phyloP scores from a whole-genome alignment of 2,888 invertebrate genomes.

The Ectropis crepuscularia region DNA sequence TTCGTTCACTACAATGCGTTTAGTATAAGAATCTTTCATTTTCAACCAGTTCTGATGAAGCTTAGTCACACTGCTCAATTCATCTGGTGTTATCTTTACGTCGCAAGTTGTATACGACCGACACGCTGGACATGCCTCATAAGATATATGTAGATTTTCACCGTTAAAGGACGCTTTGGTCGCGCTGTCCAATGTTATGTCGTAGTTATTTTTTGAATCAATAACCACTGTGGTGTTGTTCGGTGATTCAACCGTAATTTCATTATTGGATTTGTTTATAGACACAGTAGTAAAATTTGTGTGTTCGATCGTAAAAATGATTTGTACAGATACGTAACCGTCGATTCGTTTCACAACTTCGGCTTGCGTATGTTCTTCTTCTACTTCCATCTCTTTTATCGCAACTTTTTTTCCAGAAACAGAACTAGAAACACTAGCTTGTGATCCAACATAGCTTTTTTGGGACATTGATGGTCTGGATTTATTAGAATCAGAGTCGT shows the following conservation, averaged over 20 bases:
- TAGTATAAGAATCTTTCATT: slow-evolving; percentile 71
- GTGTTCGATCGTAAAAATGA: slow-evolving; percentile 75
- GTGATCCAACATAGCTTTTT: slow-evolving; percentile 51
- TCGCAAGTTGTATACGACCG: slow-evolving; percentile 61
- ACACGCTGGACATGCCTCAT: slow-evolving; percentile 66
- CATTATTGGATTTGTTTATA: slow-evolving; percentile 65
- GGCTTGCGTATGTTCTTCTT: slow-evolving; percentile 44
- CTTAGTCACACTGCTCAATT: slow-evolving; percentile 48
- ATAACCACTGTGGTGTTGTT: slow-evolving; percentile 61
- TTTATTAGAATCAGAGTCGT: slow-evolving; percentile 49
- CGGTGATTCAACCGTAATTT: slow-evolving; percentile 67
- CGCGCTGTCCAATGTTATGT: slow-evolving; percentile 61
- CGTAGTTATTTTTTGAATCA: slow-evolving; percentile 59
- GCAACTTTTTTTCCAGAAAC: slow-evolving; percentile 49
- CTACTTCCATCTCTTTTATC: slow-evolving; percentile 23
- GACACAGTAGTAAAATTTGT: slow-evolving; percentile 80
- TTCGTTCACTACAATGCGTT: slow-evolving; percentile 63
- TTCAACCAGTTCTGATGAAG: slow-evolving; percentile 63
- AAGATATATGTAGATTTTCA: slow-evolving; percentile 59
- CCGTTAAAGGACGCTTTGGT: slow-evolving; percentile 70
- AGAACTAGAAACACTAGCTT: slow-evolving; percentile 45
- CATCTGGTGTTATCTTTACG: slow-evolving; percentile 58
- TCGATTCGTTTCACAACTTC: slow-evolving; percentile 53
- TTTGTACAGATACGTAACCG: slow-evolving; percentile 69
- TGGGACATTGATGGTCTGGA: slow-evolving; percentile 57